Conservation (phyloP, 2,113 vertebrate species). For the Carettochelys insculpta region DNA sequence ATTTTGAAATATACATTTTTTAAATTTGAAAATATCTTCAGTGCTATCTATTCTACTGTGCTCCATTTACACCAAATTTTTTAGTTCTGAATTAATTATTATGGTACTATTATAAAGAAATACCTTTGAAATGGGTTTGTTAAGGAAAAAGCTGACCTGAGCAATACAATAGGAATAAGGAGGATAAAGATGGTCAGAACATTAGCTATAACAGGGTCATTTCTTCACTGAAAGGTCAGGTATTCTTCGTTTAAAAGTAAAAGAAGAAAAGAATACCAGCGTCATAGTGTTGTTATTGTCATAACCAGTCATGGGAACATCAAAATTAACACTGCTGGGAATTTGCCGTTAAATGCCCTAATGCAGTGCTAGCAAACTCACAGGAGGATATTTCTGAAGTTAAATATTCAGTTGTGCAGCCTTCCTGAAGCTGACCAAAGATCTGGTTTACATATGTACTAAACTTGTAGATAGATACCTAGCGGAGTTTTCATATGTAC, state of each 20-base stretch:
- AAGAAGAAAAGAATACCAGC: not conserved
- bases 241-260: not conserved
- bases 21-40: rapidly evolving
- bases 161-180: not conserved
- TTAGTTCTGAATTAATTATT: not conserved
- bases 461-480: not conserved
- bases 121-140: not conserved
- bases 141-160: not conserved
- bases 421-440: rapidly evolving
- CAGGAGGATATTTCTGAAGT: not conserved
- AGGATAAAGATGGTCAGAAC: not conserved
- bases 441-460: not conserved
- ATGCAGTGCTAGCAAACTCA: not conserved
- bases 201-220: not conserved
- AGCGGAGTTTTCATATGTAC: not conserved
- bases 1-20: not conserved
- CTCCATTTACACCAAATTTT: not conserved
- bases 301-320: not conserved
- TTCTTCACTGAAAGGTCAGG: not conserved
- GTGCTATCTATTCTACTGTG: not conserved
- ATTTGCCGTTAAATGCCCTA: not conserved
- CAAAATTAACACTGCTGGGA: rapidly evolving
- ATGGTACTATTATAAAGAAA: not conserved
- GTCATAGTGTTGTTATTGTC: not conserved
- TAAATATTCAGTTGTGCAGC: not conserved